These are phyloP conservation scores for Siderastrea siderea DNA, from an alignment of 92 coral and sea anemone genomes.

Conservation along the genomic window DNA sequence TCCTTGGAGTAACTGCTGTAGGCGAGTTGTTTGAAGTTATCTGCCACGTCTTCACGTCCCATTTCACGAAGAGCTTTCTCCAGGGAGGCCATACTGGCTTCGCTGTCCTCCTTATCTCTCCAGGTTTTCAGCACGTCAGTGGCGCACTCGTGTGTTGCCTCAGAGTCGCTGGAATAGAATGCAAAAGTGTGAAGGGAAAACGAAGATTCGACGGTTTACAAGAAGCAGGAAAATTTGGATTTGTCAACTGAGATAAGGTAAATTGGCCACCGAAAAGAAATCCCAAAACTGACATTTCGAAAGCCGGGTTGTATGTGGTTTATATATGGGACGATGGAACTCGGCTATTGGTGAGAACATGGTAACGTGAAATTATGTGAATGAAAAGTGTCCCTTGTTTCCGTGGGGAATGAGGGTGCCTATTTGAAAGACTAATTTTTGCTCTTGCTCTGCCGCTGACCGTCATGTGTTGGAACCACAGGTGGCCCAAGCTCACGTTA, in stretches of 20 bases:
- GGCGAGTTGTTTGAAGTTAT: slow-evolving; percentile 92
- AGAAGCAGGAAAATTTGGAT: not conserved
- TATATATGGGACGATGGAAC: no score
- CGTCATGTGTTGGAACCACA: no score
- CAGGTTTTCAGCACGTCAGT: slow-evolving; percentile 86
- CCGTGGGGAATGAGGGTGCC: no score
- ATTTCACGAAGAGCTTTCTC: slow-evolving; percentile 86
- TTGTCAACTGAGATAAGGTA: not conserved
- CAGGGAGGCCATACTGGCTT: slow-evolving; percentile 92
- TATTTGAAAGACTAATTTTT: no score
- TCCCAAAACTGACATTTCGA: no score
- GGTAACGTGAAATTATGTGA: no score
- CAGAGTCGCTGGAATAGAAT: slow-evolving; percentile 35
- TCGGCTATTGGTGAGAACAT: no score
- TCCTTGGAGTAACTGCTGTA: slow-evolving; percentile 94
- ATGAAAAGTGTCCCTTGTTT: no score
- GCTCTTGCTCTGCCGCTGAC: no score
- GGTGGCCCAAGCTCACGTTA: no score
- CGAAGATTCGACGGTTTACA: not conserved
- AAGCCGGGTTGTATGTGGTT: no score
- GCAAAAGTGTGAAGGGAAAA: not conserved
- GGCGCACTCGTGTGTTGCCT: slow-evolving; percentile 78
- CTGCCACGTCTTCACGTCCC: slow-evolving; percentile 86
- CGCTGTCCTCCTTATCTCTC: slow-evolving; percentile 90
- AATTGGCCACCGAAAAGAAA: no score